phyloP scores from a whole-genome alignment of 2,113 vertebrate species.

The Emberiza fucata region DNA sequence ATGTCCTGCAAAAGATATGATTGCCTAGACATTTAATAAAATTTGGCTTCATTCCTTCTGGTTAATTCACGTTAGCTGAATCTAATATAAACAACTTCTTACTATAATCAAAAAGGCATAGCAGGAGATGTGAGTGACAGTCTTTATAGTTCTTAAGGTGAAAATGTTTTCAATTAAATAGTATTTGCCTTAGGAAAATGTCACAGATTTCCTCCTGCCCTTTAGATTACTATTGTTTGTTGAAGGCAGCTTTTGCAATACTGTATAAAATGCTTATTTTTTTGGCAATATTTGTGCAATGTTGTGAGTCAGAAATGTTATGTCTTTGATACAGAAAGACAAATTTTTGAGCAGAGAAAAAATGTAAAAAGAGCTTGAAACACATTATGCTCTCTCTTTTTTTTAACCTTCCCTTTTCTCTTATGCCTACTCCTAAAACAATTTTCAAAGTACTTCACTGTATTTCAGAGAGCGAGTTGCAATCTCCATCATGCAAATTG shows the following conservation, averaged over 20 bases:
- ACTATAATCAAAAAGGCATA: neutral
- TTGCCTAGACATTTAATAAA: neutral
- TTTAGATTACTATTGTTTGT: neutral
- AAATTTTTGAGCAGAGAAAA: neutral
- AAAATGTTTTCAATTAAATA: neutral
- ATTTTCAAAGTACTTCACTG: neutral
- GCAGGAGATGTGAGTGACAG: neutral
- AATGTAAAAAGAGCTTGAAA: neutral
- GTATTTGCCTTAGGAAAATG: neutral
- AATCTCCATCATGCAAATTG: conserved; percentile 8
- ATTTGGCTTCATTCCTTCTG: neutral
- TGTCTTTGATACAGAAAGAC: neutral
- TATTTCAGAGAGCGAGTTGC: neutral
- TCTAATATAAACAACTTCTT: neutral
- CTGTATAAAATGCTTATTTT: neutral
- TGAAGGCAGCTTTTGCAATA: neutral
- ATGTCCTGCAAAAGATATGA: neutral
- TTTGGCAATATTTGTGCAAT: neutral
- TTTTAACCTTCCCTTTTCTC: neutral
- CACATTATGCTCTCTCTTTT: neutral
- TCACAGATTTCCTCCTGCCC: neutral
- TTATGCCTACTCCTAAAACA: neutral
- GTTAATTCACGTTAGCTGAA: neutral
- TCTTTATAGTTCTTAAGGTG: neutral
- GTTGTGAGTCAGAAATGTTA: neutral